Evolutionary conservation across 2,888 invertebrate species (phyloP), one percentile per base, ranked within the genome.

Genomic region (Bellardia pandia): DNA sequence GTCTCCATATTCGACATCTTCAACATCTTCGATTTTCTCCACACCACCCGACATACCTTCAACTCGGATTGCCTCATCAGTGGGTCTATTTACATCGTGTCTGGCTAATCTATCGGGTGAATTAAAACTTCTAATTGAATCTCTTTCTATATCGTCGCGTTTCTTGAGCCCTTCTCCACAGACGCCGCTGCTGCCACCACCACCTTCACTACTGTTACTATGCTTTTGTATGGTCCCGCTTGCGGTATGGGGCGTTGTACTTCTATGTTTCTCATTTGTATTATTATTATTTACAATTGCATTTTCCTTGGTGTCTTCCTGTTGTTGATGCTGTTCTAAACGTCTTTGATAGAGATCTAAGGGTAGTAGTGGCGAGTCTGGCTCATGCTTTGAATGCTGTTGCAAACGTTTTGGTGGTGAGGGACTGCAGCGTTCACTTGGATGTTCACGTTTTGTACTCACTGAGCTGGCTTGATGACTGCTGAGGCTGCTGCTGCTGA

Each of bases 281-380:
- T 86, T 86, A 68, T 86, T 87, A 78, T 87, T 87, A 78, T 85
- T 85, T 81, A 85, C 85, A 85, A 85, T 81, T 58, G 85, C 66
- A 69, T 87, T 85, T 71, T 87, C 85, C 81, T 82, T 85, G 81
- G 68, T 85, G 85, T 87, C 87, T 74, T 90, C 88, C 14, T 89
- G 86, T 33, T 90, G 89, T 30, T 91, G 90, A 6, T 90, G 90
- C 7, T 91, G 85, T 78, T 87, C 87, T 81, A 86, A 76, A 88
- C 92, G 93, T 90, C 93, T 92, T 90, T 93, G 93, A 91, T 94
- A 94, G 90, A 93, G 92, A 92, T 93, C 93, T 90, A 93, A 90
- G 86, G 93, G 93, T 89, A 92, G 93, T 89, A 92, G 90, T 84
- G 92, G 91, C 85, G 92, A 91, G 48, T 85, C 86, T 16, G 88